Conservation (phyloP, 2,113 vertebrate species). For the Tapirus terrestris region DNA sequence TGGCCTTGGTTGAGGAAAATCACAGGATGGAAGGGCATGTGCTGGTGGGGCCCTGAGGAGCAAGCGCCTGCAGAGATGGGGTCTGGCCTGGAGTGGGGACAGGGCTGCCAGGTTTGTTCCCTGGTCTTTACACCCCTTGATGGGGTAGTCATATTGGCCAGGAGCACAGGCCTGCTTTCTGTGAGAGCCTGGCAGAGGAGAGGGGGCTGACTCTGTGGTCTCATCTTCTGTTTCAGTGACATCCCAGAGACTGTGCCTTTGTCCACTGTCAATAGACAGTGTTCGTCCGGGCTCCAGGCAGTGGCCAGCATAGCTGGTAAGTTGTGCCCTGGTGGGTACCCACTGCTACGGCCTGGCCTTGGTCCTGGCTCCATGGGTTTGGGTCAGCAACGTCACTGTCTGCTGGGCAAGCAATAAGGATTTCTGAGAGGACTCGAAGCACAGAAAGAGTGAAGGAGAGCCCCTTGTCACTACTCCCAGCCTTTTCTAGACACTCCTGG, state of each 20-base stretch:
- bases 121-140: not conserved
- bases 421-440: not conserved
- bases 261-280: slow-evolving; percentile 93
- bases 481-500: not conserved
- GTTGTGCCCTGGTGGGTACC: not conserved
- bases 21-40: not conserved
- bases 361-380: not conserved
- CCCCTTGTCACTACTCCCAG: not conserved
- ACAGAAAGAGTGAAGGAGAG: not conserved
- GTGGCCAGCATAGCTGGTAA: slow-evolving; percentile 94
- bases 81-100: not conserved
- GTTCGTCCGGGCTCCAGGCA: slow-evolving; percentile 96
- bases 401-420: not conserved
- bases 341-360: not conserved
- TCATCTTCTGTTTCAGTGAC: slow-evolving; percentile 84
- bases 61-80: not conserved
- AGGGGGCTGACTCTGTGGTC: not conserved
- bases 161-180: not conserved
- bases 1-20: not conserved
- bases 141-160: not conserved
- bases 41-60: not conserved
- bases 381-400: not conserved
- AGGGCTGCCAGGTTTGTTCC: not conserved
- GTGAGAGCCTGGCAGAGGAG: not conserved
- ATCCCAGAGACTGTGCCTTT: slow-evolving; percentile 94